A percentile compares a stretch with the other conserved stretches of the same genome.
phyloP scores from a whole-genome alignment of 2,113 vertebrate species.

The Tursiops truncatus region DNA sequence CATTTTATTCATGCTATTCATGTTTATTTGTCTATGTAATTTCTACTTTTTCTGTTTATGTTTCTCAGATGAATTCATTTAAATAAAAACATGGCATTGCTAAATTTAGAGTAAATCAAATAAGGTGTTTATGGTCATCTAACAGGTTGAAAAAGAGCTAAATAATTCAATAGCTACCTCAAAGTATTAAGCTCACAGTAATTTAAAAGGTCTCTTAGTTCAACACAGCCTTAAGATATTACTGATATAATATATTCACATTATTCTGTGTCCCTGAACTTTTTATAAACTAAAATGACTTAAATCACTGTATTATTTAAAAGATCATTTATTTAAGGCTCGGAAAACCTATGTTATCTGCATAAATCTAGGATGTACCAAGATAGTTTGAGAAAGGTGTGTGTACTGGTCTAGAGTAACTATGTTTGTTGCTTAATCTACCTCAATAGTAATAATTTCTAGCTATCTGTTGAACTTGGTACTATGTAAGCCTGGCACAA shows the following conservation, averaged over 20 bases:
- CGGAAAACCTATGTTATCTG: neutral
- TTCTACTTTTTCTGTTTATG: neutral
- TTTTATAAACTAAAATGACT: neutral
- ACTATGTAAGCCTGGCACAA: neutral
- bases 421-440: neutral
- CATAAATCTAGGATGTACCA: neutral
- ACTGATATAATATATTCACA: neutral
- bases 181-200: neutral
- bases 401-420: neutral
- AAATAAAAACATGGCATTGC: neutral
- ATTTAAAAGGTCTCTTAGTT: neutral
- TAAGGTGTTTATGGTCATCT: neutral
- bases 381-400: neutral
- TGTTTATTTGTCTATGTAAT: neutral
- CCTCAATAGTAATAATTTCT: neutral
- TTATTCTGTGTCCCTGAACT: neutral
- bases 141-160: neutral
- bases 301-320: neutral
- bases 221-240: neutral
- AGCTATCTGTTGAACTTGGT: neutral
- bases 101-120: slow-evolving; percentile 7
- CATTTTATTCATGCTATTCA: neutral
- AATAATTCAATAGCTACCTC: neutral
- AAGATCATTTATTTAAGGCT: neutral
- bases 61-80: neutral